A percentile compares a stretch with the other conserved stretches of the same genome.
phyloP scores from a whole-genome alignment of 2,113 vertebrate genomes.

The Elanoides forficatus region DNA sequence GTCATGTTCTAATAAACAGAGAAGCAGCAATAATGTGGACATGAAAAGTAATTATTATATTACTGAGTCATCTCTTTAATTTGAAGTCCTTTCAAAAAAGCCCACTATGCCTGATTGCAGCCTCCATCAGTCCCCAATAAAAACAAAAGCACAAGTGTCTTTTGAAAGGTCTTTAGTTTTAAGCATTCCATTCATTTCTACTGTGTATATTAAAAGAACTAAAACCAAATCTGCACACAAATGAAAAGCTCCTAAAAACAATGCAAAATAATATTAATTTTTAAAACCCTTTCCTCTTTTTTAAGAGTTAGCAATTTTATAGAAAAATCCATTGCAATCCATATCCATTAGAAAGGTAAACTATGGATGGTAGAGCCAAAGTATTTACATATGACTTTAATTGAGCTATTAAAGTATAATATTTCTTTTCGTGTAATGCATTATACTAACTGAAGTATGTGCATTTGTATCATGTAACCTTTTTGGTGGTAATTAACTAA shows the following conservation, averaged over 20 bases:
- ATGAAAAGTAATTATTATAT: neutral
- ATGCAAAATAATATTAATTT: neutral
- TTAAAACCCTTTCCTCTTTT: neutral
- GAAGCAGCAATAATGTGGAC: neutral
- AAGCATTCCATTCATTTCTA: neutral
- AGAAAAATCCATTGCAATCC: neutral
- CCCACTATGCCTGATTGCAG: neutral
- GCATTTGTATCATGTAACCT: neutral
- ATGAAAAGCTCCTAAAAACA: neutral
- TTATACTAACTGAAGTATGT: neutral
- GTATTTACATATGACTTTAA: neutral
- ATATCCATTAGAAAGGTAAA: neutral
- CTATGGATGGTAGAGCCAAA: neutral
- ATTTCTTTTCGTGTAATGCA: neutral
- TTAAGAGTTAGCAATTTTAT: neutral
- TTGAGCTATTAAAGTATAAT: neutral
- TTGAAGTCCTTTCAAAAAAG: neutral
- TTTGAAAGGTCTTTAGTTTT: neutral
- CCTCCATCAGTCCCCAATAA: neutral
- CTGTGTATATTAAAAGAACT: neutral
- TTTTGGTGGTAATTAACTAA: neutral
- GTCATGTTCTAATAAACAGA: conserved; percentile 9
- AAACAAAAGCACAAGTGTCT: neutral
- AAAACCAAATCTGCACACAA: neutral
- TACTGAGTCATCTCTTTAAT: conserved; percentile 27